A percentile compares a stretch with the other conserved stretches of the same genome.
Evolutionary conservation across 1,140 invertebrate species (phyloP).

Genomic region (Druon quercuslanigerum): DNA sequence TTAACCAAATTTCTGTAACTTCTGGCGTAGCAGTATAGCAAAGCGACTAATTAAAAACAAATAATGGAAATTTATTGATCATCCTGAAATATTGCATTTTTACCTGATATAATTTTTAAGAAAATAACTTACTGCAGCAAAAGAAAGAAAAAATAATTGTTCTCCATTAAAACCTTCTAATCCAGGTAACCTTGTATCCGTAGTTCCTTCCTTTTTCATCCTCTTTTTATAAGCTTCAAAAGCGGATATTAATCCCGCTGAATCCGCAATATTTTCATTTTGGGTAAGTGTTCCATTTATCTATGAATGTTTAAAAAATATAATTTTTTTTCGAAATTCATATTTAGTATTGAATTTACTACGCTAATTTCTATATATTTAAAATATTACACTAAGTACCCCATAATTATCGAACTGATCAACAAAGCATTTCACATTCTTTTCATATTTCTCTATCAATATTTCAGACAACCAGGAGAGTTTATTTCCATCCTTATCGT

Average conservation of each 20-base stretch:
- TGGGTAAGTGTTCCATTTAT: slow-evolving; percentile 32
- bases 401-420: slow-evolving; percentile 46
- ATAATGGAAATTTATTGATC: not conserved
- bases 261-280: slow-evolving; percentile 36
- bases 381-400: slow-evolving; percentile 33
- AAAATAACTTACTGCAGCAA: slow-evolving; percentile 41
- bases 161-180: slow-evolving; percentile 34
- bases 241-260: slow-evolving; percentile 28
- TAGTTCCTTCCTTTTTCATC: not conserved
- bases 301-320: not conserved
- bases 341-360: too few species aligned
- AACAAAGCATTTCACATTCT: slow-evolving; percentile 41
- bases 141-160: slow-evolving; percentile 43
- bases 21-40: not conserved
- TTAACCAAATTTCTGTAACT: not conserved
- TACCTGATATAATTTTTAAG: not conserved
- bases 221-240: slow-evolving; percentile 39
- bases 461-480: slow-evolving; percentile 39
- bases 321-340: too few species aligned
- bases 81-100: not conserved
- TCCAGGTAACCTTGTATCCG: slow-evolving; percentile 38
- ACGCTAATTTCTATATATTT: too few species aligned
- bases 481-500: slow-evolving; percentile 43
- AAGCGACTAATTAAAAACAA: not conserved
- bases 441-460: slow-evolving; percentile 33